Evolutionary conservation across 2,888 invertebrate species (phyloP).

Genomic region (Philopedon plagiatum): DNA sequence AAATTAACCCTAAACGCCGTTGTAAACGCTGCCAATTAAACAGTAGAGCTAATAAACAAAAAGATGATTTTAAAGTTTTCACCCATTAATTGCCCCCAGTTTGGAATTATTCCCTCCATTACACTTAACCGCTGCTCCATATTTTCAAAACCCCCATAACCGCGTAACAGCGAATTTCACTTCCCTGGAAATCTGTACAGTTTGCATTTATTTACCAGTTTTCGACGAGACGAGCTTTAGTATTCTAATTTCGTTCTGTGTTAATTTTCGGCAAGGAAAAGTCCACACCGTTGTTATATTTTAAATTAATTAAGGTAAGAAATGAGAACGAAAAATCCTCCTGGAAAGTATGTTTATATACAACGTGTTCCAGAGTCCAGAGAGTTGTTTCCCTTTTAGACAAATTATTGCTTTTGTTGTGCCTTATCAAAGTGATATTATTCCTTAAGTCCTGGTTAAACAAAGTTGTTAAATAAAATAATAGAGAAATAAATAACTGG

Average conservation of each 20-base stretch:
- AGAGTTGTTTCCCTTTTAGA: no score
- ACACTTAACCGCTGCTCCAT: conserved; percentile 37
- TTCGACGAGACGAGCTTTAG: conserved; percentile 19
- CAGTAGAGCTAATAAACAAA: conserved; percentile 17
- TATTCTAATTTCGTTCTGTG: conserved; percentile 7
- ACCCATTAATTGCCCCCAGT: conserved; percentile 31
- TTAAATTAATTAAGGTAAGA: not conserved
- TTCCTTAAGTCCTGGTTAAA: no score
- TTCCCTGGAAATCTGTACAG: conserved; percentile 30
- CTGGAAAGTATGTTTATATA: no score
- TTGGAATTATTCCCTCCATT: conserved; percentile 36
- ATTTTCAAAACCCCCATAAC: conserved; percentile 38
- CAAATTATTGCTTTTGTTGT: no score
- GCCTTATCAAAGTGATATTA: no score
- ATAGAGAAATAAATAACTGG: no score
- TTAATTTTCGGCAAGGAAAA: not conserved
- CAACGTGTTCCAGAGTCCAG: no score
- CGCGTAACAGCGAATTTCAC: conserved; percentile 40
- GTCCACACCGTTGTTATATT: not conserved
- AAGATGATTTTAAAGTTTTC: conserved; percentile 22
- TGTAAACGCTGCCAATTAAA: conserved; percentile 21
- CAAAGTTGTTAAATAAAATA: no score
- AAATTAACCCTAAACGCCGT: conserved; percentile 14
- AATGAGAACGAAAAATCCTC: no score
- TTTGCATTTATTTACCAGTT: conserved; percentile 23